phyloP scores from a whole-genome alignment of 1,140 invertebrate genomes.

The Phortica variegata region DNA sequence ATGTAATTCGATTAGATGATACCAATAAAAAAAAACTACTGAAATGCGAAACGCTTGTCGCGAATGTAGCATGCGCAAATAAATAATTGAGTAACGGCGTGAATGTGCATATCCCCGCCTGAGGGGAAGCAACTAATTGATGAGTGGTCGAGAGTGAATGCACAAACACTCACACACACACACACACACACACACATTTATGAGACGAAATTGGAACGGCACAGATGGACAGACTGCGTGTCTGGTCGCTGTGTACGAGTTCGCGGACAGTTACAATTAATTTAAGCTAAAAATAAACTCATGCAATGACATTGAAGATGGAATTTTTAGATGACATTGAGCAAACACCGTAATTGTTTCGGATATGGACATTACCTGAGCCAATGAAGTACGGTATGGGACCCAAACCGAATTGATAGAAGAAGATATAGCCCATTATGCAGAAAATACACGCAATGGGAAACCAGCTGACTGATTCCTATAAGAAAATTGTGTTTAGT shows the following conservation, averaged over 20 bases:
- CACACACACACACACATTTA: no score
- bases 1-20: neutral
- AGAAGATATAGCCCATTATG: conserved; percentile 75
- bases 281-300: neutral
- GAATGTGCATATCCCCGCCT: no score
- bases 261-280: conserved; percentile 4
- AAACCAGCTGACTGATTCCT: conserved; percentile 69
- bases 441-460: conserved; percentile 70
- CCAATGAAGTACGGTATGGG: conserved; percentile 90
- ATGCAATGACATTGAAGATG: neutral
- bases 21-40: neutral
- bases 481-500: conserved; percentile 32
- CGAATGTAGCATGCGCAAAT: no score
- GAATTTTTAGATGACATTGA: neutral
- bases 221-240: no score
- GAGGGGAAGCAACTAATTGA: no score
- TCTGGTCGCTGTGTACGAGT: neutral
- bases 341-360: conserved; percentile 10
- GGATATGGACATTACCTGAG: conserved; percentile 59
- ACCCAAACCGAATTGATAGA: conserved; percentile 80
- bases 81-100: no score
- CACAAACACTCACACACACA: no score
- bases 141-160: no score
- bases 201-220: no score
- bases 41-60: no score